phyloP scores from a whole-genome alignment of 2,113 vertebrate genomes.

The Glaucidium brasilianum region DNA sequence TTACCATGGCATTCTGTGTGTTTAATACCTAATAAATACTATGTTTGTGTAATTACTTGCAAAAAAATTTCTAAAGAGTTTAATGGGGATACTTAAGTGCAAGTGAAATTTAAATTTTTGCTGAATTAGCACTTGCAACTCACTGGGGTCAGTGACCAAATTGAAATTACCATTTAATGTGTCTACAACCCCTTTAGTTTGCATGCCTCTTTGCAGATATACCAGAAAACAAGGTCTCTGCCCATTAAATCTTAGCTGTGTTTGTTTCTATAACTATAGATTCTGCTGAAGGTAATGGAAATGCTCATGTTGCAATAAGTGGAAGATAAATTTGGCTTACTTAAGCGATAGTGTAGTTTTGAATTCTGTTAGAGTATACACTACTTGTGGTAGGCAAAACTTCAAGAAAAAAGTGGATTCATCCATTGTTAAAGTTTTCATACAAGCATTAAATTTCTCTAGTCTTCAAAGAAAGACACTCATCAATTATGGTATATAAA shows the following conservation, averaged over 20 bases:
- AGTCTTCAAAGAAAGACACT: neutral
- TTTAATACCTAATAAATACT: neutral
- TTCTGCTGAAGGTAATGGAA: neutral
- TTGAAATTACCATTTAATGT: neutral
- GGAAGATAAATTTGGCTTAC: neutral
- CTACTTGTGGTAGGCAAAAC: neutral
- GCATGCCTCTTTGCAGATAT: neutral
- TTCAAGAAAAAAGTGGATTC: neutral
- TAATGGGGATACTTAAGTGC: neutral
- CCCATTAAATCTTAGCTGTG: neutral
- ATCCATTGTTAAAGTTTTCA: neutral
- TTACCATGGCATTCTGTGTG: neutral
- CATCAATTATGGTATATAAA: neutral
- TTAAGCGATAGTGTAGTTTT: neutral
- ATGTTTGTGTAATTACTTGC: neutral
- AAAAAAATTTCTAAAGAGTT: neutral
- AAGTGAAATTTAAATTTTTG: neutral
- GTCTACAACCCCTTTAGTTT: neutral
- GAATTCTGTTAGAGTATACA: neutral
- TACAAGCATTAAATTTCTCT: neutral
- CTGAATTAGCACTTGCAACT: neutral
- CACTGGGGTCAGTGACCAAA: neutral
- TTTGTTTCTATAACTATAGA: neutral
- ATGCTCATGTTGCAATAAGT: rapidly evolving
- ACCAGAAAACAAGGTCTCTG: neutral